These are phyloP conservation scores for Drosophila mimica DNA, from an alignment of 2,888 invertebrate species.

Conservation along the genomic window DNA sequence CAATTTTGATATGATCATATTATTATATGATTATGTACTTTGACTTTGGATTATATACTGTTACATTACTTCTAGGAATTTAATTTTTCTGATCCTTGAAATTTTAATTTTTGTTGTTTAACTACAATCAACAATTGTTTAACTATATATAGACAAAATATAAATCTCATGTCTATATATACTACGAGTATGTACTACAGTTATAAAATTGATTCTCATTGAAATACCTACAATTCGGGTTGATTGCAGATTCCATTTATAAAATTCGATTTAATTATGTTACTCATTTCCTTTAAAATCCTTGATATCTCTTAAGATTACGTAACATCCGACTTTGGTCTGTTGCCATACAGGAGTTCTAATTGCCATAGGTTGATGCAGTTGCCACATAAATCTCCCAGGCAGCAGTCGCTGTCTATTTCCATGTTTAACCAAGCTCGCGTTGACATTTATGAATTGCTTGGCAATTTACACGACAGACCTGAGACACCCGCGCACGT, in stretches of 20 bases:
- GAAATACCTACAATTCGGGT: not conserved
- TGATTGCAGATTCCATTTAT: not conserved
- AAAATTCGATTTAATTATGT: not conserved
- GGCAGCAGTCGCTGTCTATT: constrained; percentile 23
- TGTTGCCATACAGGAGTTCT: constrained; percentile 14
- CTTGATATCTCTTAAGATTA: not conserved
- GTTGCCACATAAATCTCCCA: constrained; percentile 47
- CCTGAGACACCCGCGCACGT: constrained; percentile 67
- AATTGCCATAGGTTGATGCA: constrained; percentile 43
- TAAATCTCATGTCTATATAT: too few species aligned
- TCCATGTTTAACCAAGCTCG: constrained; percentile 46
- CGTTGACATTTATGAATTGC: constrained; percentile 82
- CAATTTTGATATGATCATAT: not conserved
- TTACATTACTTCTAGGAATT: not conserved
- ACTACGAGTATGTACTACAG: too few species aligned
- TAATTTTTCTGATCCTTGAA: not conserved
- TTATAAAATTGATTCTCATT: not conserved
- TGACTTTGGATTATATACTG: not conserved
- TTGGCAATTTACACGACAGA: constrained; percentile 77
- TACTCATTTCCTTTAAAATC: not conserved
- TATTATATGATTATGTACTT: not conserved
- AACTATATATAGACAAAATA: too few species aligned
- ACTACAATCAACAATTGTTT: too few species aligned
- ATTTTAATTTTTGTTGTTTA: not conserved
- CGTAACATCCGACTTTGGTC: not conserved